Conservation (phyloP, 2,888 invertebrate species). For the Cataglyphis cursor region DNA sequence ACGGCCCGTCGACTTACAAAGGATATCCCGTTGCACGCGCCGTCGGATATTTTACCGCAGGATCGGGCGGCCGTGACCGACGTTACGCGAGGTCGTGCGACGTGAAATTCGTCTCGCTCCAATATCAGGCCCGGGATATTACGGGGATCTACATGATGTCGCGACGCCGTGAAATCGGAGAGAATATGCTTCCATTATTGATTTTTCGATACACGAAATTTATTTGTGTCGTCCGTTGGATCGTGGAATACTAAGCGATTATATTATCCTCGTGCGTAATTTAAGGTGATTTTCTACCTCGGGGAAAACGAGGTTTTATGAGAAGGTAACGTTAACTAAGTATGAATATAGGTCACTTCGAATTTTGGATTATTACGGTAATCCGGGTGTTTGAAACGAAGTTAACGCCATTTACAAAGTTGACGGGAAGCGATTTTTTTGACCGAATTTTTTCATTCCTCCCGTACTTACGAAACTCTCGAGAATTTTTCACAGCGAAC, state of each 20-base stretch:
- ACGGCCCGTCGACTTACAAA: conserved; percentile 66
- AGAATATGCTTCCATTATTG: conserved; percentile 46
- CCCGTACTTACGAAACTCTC: conserved; percentile 33
- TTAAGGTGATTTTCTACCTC: neutral
- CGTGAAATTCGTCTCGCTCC: conserved; percentile 55
- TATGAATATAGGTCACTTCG: neutral
- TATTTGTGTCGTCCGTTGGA: conserved; percentile 15
- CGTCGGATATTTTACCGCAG: conserved; percentile 62
- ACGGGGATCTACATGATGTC: conserved; percentile 44
- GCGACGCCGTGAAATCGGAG: conserved; percentile 52
- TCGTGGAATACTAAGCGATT: neutral
- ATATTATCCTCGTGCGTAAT: neutral
- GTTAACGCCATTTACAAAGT: conserved; percentile 30
- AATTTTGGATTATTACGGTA: conserved; percentile 17
- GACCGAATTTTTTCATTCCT: conserved; percentile 33
- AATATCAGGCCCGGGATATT: conserved; percentile 12
- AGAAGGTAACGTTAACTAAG: conserved; percentile 22
- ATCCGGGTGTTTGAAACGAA: neutral
- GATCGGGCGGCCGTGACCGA: conserved; percentile 66
- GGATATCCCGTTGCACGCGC: conserved; percentile 54
- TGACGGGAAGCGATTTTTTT: conserved; percentile 19
- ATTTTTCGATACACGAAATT: conserved; percentile 39
- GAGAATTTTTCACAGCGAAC: conserved; percentile 41
- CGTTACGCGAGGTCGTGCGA: conserved; percentile 50
- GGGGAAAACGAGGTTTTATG: neutral